Evolutionary conservation across 2,888 invertebrate species (phyloP), one percentile per base, ranked within the genome.

Genomic region (Entomobrya multifasciata): DNA sequence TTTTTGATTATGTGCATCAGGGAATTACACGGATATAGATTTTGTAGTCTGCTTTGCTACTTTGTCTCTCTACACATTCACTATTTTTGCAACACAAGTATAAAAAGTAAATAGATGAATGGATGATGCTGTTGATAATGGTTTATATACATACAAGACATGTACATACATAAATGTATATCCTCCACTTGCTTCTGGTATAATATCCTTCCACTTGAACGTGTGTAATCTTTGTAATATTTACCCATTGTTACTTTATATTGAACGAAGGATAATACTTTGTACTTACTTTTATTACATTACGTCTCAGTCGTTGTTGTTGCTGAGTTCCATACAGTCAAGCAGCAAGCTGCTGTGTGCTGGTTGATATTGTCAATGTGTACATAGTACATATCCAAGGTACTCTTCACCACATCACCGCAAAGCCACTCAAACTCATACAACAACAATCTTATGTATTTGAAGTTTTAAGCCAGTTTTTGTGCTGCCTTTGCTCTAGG

Each of bases 1-100:
- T 67, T 77, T 80, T 80, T 80, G 80, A 80, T 80, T 67, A 80
- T 67, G 67, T 67, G 52, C 80, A 80, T 80, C 67, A 22, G 80
- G 80, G 80, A 80, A 80, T 80, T 52, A 8, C 20, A 49, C 17
- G 3, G 60, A 25, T 72, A 72, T 72, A 72, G 72, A 72, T 72
- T 25, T 47, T 36, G 41, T 25, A 27, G 3, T 20, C 10, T n/a
- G 6, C 8, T 62, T 41, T 65, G 20, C n/a, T n/a, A n/a, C n/a
- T n/a, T n/a, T n/a, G n/a, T n/a, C n/a, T n/a, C 20, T 65, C 36
- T 13, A 30, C 22, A n/a, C 20, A 41, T 41, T n/a, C n/a, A n/a
- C n/a, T n/a, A n/a, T n/a, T n/a, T n/a, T n/a, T n/a, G n/a, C n/a
- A n/a, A 52, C 36, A 13, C 3, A 49, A 70, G 72, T 74, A 17